Conservation (phyloP, 2,888 invertebrate genomes). For the Zhuqinia jingwanae region DNA sequence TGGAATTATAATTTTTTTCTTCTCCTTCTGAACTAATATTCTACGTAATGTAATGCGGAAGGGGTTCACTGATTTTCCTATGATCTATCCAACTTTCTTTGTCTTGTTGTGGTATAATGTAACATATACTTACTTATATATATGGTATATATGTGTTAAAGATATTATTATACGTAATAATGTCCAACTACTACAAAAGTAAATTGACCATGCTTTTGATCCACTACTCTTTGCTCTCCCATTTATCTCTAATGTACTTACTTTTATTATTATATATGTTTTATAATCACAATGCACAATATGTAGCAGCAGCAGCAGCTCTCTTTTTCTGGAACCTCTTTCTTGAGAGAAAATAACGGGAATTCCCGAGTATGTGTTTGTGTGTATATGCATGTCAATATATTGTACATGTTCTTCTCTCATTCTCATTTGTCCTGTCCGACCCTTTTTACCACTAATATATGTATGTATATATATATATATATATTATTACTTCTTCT, state of each 20-base stretch:
- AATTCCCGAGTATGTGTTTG: constrained; percentile 64
- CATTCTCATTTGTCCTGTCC: constrained; percentile 26
- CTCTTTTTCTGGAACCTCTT: not conserved
- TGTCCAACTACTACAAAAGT: not conserved
- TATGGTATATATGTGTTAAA: no score
- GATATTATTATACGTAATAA: no score
- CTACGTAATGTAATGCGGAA: not conserved
- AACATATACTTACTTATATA: no score
- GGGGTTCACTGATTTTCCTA: constrained; percentile 23
- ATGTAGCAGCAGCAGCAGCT: no score
- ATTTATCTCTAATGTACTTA: not conserved
- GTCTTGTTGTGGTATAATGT: not conserved
- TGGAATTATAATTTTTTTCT: constrained; percentile 38
- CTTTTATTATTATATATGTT: not conserved
- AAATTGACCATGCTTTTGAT: not conserved
- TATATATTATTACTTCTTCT: no score
- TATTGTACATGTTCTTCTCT: constrained; percentile 15
- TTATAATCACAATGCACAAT: no score
- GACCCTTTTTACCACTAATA: constrained; percentile 32
- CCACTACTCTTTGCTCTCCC: constrained; percentile 19
- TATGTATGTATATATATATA: no score
- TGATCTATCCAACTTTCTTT: constrained; percentile 14
- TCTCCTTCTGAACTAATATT: not conserved
- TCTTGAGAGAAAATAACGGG: constrained; percentile 56
- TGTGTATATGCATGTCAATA: constrained; percentile 52